Base-by-base conservation (phyloP, 2,113 vertebrate genomes). In the Plotosus lineatus region DNA sequence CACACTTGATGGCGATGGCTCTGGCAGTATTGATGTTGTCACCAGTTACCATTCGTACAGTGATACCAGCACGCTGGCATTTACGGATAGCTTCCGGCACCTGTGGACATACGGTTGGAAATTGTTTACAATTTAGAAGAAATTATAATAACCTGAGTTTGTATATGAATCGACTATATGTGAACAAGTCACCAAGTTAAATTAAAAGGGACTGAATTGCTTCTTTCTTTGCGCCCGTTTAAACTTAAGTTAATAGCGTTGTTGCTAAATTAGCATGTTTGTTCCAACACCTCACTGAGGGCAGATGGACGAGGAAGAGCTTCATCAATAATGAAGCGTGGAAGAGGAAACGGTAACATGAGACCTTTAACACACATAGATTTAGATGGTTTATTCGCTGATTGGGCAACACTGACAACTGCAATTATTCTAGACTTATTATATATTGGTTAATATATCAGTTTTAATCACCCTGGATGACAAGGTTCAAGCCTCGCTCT, bases 1-100 rank as follows among this genome's bases (percentile, higher is more conserved):
- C 98, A 42, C 98, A 99, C 78, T 99, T 99, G 86, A 98, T 97
- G 86, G 98, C 98, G 44, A 99, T 99, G 87, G 98, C 98, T 69
- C 98, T 92, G 46, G 97, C 98, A 0, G 98, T 99, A 91, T 99
- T 99, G 87, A 99, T 98, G 89, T 99, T 99, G 93, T 99, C 98
- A 15, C 98, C 98, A 0, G 98, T 99, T 80, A 99, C 98, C 98
- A 99, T 99, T 65, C 98, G 96, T 73, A 99, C 98, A 0, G 97
- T 99, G 88, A 99, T 99, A 83, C 98, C 98, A 1, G 97, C 97
- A 19, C 95, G 92, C 93, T 99, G 97, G 92, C 98, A 99, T 89
- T 95, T 98, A 85, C 87, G 90, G 87, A 99, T 99, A 89, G 97
- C 98, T 82, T 98, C 96, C 1, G 97, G 98, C 60, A 99, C 98